Evolutionary conservation across 2,113 vertebrate species (phyloP).

Genomic region (Andinoacara biseriatus): DNA sequence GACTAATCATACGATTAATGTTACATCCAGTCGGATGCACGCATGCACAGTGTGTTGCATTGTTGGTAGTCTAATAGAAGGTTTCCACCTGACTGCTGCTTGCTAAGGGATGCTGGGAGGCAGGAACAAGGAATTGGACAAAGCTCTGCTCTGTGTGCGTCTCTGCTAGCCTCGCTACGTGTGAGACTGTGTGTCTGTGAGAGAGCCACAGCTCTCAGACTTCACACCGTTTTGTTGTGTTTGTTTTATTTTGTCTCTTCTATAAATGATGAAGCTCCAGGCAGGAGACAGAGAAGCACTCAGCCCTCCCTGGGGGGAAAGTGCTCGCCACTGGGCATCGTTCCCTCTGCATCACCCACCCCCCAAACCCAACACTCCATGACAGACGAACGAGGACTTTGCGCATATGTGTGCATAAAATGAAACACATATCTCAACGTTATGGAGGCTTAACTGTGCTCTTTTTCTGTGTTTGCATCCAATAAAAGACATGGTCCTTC

Average conservation of each 20-base stretch:
- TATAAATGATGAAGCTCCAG: constrained; percentile 75
- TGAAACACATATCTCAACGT: not conserved
- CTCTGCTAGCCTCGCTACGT: constrained; percentile 15
- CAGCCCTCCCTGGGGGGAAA: constrained; percentile 54
- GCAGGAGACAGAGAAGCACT: constrained; percentile 64
- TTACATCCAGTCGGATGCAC: constrained; percentile 31
- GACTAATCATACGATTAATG: constrained; percentile 64
- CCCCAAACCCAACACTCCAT: not conserved
- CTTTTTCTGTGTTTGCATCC: not conserved
- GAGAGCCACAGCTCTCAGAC: constrained; percentile 39
- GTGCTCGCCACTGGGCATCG: constrained; percentile 58
- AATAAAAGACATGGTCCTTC: not conserved
- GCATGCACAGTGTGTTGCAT: constrained; percentile 6
- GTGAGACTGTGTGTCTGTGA: constrained; percentile 30
- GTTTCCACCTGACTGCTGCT: constrained; percentile 64
- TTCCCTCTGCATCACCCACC: constrained; percentile 44
- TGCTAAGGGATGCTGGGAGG: constrained; percentile 56
- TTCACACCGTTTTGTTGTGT: constrained; percentile 70
- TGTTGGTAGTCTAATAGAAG: constrained; percentile 49
- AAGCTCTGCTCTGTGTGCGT: constrained; percentile 45
- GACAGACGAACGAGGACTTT: constrained; percentile 38
- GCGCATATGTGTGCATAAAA: constrained; percentile 34
- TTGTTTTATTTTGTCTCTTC: constrained; percentile 77
- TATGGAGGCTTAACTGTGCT: not conserved
- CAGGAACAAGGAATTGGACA: constrained; percentile 56